Evolutionary conservation across 2,888 invertebrate genomes (phyloP), one percentile per base, ranked within the genome.

Genomic region (Proisotoma minuta): DNA sequence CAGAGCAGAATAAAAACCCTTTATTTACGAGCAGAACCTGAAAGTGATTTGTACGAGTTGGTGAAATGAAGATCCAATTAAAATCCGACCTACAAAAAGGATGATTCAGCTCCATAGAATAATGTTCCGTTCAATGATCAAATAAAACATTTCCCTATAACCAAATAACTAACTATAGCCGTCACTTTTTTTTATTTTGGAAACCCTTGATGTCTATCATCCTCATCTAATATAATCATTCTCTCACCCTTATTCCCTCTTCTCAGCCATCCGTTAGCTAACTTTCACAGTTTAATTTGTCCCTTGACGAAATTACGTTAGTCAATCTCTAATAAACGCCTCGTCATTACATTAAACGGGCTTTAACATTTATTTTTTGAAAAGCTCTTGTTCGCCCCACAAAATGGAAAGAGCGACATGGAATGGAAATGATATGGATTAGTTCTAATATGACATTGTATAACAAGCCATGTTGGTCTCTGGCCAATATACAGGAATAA

Each of bases 71-170:
- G 26, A 52, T 52, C 52, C 52, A 52, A 52, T 52, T 52, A 52
- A 52, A 52, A 52, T 52, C 52, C 52, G 47, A 47, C 47, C 47
- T 20, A 49, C 8, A 49, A 49, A 20, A 5, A 18, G 20, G 49
- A 49, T 49, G 49, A 49, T 49, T 49, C 49, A 49, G 49, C 49
- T 49, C 43, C n/a, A n/a, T n/a, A n/a, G n/a, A n/a, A n/a, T n/a
- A n/a, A n/a, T n/a, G 34, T 15, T 34, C 34, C 8, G 15, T 34
- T 34, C 34, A 34, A 34, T 34, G 34, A 34, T 34, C 34, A 34
- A 8, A 34, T 49, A 10, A 20, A 8, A 15, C 49, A 22, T 23
- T 49, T 49, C 49, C 49, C 12, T 47, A 34, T 34, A 34, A 34
- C 12, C 8, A 8, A 8, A 10, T 34, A 34, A 12, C 34, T 8